Base-by-base conservation (phyloP, 2,113 vertebrate genomes). In the Lepisosteus oculatus region DNA sequence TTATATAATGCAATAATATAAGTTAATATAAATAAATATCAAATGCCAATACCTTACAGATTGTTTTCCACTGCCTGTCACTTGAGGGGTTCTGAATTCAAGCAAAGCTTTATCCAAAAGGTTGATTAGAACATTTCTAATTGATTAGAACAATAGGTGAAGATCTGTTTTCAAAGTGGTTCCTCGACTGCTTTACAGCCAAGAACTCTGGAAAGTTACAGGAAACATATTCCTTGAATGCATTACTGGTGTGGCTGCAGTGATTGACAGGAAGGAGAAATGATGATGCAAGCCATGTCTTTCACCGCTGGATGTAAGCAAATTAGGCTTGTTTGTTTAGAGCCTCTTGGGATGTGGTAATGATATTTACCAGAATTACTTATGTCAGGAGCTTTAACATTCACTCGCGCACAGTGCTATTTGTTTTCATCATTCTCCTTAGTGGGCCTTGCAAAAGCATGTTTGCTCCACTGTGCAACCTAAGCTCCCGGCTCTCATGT, bases 231-330 rank as follows among this genome's bases (percentile, higher is more conserved):
- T 51, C 9, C 47, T 9, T 51, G 47, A 9, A 6, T 51, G 5
- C 47, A 6, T 5, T 9, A 51, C 47, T 51, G 47, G 47, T 6
- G 5, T 51, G 47, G 47, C 5, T 51, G 47, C 13, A 61, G 5
- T 61, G 59, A 61, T 61, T 61, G 59, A 61, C 59, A 11, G 59
- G 59, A 29, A 61, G 17, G 6, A 51, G 14, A 61, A 61, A 61
- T 61, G 43, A 55, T n/a, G 44, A 17, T 68, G 47, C n/a, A 8
- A 17, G 14, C 44, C 47, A 55, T 14, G n/a, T 29, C 65, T 68
- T 15, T 55, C 47, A 68, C 15, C 11, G 13, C 51, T 51, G 14
- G 0, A 68, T 55, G 29, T 12, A 42, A 13, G 29, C 51, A 68
- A 55, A 56, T 68, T 13, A 41, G 41, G 8, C 17, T 43, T 56